Percentiles rank a stretch among this genome's conserved stretches.
phyloP scores from a whole-genome alignment of 2,113 vertebrate genomes.

The Pogona vitticeps region DNA sequence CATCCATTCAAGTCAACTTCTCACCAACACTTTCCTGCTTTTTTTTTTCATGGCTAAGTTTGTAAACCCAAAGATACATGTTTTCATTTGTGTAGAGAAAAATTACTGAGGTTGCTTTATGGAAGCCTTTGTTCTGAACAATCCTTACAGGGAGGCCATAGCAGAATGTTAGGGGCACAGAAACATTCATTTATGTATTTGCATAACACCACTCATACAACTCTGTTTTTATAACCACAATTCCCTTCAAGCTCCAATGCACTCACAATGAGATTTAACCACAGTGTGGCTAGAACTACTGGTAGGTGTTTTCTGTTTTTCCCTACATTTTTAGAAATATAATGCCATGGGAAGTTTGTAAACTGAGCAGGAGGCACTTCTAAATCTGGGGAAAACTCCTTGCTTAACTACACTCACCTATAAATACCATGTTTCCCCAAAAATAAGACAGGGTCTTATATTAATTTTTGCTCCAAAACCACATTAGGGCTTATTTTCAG shows the following conservation, averaged over 20 bases:
- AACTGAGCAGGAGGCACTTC: too few relatives aligned
- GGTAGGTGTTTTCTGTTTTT: too few relatives aligned
- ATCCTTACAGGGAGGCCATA: not conserved
- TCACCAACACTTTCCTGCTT: not conserved
- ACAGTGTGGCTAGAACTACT: not conserved
- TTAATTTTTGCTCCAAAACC: too few relatives aligned
- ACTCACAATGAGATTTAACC: not conserved
- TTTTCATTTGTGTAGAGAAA: not conserved
- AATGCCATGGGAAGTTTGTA: too few relatives aligned
- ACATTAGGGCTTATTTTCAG: too few relatives aligned
- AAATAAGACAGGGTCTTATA: too few relatives aligned
- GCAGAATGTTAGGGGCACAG: not conserved
- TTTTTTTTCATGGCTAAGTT: not conserved
- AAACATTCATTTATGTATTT: not conserved
- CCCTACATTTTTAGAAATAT: too few relatives aligned
- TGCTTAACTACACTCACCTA: too few relatives aligned
- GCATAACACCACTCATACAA: not conserved
- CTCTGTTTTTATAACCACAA: not conserved
- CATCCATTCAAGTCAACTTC: not conserved
- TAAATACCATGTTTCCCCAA: too few relatives aligned
- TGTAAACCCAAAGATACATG: too few relatives aligned
- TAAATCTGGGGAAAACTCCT: too few relatives aligned
- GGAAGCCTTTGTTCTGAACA: not conserved
- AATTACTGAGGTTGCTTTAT: not conserved
- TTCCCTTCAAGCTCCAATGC: not conserved